These are phyloP conservation scores for Coenonympha arcania DNA, from an alignment of 2,888 invertebrate genomes.

Conservation along the genomic window DNA sequence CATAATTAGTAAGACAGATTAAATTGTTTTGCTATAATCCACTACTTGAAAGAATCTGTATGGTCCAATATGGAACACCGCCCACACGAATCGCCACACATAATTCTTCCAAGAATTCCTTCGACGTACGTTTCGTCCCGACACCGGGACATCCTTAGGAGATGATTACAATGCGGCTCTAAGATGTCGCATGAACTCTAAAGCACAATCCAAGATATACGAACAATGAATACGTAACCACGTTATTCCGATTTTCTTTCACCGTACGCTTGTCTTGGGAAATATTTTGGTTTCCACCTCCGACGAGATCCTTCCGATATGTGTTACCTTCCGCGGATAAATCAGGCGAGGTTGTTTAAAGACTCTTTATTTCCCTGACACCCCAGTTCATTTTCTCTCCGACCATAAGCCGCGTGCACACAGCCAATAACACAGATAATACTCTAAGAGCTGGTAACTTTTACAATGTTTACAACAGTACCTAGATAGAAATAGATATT, in stretches of 20 bases:
- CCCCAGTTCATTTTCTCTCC: slow-evolving; percentile 61
- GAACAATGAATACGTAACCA: neutral
- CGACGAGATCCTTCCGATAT: slow-evolving; percentile 18
- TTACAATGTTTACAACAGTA: neutral
- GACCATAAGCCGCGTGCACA: slow-evolving; percentile 65
- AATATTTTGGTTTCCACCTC: slow-evolving; percentile 19
- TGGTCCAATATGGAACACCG: no score
- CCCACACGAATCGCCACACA: no score
- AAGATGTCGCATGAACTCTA: no score
- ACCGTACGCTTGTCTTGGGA: slow-evolving; percentile 10
- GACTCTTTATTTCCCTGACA: slow-evolving; percentile 48
- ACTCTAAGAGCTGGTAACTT: slow-evolving; percentile 30
- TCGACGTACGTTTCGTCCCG: no score
- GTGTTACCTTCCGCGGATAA: slow-evolving; percentile 44
- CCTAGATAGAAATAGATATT: no score
- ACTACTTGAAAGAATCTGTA: no score
- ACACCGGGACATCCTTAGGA: no score
- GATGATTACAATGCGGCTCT: no score
- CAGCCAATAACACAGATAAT: slow-evolving; percentile 66
- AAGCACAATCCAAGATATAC: no score
- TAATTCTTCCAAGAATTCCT: no score
- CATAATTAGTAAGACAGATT: no score
- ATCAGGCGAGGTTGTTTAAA: slow-evolving; percentile 54
- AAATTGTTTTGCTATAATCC: no score
- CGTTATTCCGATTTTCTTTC: neutral